Conservation (phyloP, 2,797 vertebrate species). For the Ctenosaura bakeri region DNA sequence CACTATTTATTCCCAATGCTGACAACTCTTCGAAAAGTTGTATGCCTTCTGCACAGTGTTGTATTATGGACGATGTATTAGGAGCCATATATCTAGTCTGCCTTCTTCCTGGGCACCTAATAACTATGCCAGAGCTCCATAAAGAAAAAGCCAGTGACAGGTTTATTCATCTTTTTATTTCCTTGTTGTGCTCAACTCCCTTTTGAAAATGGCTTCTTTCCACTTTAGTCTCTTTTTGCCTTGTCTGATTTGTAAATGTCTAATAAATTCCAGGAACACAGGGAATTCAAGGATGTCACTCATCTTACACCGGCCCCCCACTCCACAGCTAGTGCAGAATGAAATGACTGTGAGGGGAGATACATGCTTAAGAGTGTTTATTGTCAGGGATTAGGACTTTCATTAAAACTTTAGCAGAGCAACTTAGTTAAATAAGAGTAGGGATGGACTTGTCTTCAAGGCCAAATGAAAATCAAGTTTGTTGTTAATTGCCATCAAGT, state of each 20-base stretch:
- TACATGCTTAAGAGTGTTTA: neutral
- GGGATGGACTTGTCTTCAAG: neutral
- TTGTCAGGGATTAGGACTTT: constrained; percentile 53
- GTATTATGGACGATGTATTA: constrained; percentile 67
- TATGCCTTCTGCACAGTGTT: constrained; percentile 61
- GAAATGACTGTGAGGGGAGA: constrained; percentile 13
- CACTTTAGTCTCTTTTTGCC: constrained; percentile 58
- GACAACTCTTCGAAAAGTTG: constrained; percentile 69
- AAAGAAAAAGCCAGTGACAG: constrained; percentile 72
- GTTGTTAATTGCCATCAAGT: neutral
- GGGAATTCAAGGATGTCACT: constrained; percentile 28
- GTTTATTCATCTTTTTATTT: constrained; percentile 76
- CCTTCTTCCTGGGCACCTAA: constrained; percentile 66
- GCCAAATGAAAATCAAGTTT: neutral
- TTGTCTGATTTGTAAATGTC: constrained; percentile 67
- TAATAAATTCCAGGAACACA: constrained; percentile 59
- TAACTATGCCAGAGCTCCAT: constrained; percentile 63
- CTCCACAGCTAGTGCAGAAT: constrained; percentile 10
- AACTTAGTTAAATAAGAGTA: fast-evolving
- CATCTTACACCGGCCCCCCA: constrained; percentile 3
- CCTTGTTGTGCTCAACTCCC: constrained; percentile 63
- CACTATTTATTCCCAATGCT: constrained; percentile 68
- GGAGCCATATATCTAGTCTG: constrained; percentile 66
- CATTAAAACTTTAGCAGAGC: constrained; percentile 47
- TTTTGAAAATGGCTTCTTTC: constrained; percentile 48